Percentiles rank a stretch among this genome's conserved stretches.
Conservation (phyloP, 1,140 invertebrate genomes). For the Drosophila insularis region DNA sequence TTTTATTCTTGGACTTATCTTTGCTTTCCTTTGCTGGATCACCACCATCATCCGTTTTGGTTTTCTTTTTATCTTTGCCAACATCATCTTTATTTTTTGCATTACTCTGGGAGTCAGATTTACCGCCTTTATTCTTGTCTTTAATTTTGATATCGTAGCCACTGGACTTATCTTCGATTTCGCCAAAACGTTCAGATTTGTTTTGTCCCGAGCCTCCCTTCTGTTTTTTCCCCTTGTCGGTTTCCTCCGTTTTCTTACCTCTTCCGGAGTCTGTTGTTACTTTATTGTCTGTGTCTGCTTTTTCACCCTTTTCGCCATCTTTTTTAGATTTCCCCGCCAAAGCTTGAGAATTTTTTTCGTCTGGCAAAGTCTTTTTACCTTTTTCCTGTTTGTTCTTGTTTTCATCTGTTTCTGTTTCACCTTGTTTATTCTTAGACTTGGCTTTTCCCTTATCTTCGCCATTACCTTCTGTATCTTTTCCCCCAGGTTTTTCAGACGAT, state of each 20-base stretch:
- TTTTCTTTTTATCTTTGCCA: background rate
- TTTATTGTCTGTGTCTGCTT: background rate
- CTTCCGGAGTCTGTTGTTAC: too few relatives aligned
- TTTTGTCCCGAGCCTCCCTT: background rate
- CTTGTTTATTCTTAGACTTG: background rate
- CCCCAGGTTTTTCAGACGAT: background rate
- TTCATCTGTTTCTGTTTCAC: background rate
- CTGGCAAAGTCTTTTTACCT: background rate
- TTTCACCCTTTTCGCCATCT: background rate
- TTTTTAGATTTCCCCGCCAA: background rate
- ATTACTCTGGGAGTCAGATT: background rate
- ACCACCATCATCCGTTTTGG: background rate
- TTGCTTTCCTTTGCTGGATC: background rate
- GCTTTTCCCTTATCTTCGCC: background rate
- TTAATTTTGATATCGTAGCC: background rate
- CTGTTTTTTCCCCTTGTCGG: background rate
- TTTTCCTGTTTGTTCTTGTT: constrained; percentile 6
- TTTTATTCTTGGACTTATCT: background rate
- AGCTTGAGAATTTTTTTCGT: background rate
- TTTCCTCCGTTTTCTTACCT: background rate
- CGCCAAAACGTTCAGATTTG: background rate
- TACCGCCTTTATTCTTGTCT: background rate
- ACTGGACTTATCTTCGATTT: constrained; percentile 12
- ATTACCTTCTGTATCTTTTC: background rate
- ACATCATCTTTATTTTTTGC: background rate